Conservation (phyloP, 2,888 invertebrate genomes). For the Dynastes grantii region DNA sequence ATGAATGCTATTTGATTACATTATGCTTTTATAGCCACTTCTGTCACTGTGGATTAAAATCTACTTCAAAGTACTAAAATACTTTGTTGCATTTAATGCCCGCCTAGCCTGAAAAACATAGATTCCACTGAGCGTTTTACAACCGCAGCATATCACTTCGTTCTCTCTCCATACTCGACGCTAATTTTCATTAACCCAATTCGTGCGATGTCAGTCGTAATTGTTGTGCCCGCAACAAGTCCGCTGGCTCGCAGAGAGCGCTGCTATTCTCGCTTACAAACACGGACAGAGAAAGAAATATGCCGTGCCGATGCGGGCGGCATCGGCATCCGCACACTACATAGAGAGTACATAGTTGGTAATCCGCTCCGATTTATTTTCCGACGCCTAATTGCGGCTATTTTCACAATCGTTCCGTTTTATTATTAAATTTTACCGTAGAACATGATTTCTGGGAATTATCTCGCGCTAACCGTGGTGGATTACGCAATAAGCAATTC, state of each 20-base stretch:
- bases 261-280: too few relatives aligned
- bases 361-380: constrained; percentile 31
- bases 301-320: neutral
- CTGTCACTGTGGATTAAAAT: too few relatives aligned
- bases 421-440: constrained; percentile 31
- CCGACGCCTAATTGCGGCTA: constrained; percentile 22
- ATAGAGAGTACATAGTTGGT: neutral
- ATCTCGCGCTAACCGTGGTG: neutral
- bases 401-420: constrained; percentile 39
- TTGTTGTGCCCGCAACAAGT: constrained; percentile 30
- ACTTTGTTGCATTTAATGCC: too few relatives aligned
- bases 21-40: too few relatives aligned
- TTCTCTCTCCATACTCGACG: neutral
- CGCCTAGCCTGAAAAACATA: too few relatives aligned
- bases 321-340: too few relatives aligned
- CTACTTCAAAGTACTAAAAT: too few relatives aligned
- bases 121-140: neutral
- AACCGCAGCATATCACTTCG: neutral
- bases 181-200: constrained; percentile 38
- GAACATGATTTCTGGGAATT: constrained; percentile 17
- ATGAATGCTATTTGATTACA: neutral
- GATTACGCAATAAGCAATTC: constrained; percentile 22
- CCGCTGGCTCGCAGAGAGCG: neutral
- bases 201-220: constrained; percentile 32
- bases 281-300: too few relatives aligned